Evolutionary conservation across 2,797 vertebrate species (phyloP).

Genomic region (Urophycis tenuis): DNA sequence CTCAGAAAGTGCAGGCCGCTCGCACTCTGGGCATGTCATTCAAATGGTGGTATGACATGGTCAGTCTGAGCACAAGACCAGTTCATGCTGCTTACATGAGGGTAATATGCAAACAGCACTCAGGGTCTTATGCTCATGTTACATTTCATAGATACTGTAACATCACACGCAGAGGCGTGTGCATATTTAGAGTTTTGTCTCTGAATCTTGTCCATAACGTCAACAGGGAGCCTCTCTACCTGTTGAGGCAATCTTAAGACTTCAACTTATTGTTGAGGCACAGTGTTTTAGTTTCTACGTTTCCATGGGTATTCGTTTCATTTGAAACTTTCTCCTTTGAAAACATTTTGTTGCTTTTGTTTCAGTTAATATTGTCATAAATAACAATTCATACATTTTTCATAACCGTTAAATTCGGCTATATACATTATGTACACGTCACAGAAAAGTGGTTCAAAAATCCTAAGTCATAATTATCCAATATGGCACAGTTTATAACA

Average conservation of each 20-base stretch:
- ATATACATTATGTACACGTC: slow-evolving; percentile 99
- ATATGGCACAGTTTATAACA: slow-evolving; percentile 83
- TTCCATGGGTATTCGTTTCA: slow-evolving; percentile 86
- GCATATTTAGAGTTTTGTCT: slow-evolving; percentile 70
- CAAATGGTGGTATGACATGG: slow-evolving; percentile 73
- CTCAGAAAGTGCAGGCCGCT: slow-evolving; percentile 92
- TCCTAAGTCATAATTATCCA: slow-evolving; percentile 81
- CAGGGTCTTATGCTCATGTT: slow-evolving; percentile 79
- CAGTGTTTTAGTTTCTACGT: slow-evolving; percentile 82
- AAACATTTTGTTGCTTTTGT: slow-evolving; percentile 78
- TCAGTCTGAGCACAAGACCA: slow-evolving; percentile 81
- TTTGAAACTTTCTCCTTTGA: slow-evolving; percentile 91
- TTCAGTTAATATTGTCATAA: slow-evolving; percentile 92
- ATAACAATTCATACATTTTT: slow-evolving; percentile 93
- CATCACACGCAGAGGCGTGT: slow-evolving; percentile 63
- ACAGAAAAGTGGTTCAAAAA: slow-evolving; percentile 81
- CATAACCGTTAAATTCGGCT: slow-evolving; percentile 95
- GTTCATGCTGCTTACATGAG: slow-evolving; percentile 84
- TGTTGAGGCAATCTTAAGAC: slow-evolving; percentile 92
- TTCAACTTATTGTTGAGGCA: slow-evolving; percentile 94
- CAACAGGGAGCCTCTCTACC: slow-evolving; percentile 96
- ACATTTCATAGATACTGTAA: slow-evolving; percentile 72
- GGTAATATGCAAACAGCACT: slow-evolving; percentile 86
- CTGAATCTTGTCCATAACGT: slow-evolving; percentile 76
- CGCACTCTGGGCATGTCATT: slow-evolving; percentile 77